phyloP scores from a whole-genome alignment of 2,888 invertebrate species.

The Baronia brevicornis region DNA sequence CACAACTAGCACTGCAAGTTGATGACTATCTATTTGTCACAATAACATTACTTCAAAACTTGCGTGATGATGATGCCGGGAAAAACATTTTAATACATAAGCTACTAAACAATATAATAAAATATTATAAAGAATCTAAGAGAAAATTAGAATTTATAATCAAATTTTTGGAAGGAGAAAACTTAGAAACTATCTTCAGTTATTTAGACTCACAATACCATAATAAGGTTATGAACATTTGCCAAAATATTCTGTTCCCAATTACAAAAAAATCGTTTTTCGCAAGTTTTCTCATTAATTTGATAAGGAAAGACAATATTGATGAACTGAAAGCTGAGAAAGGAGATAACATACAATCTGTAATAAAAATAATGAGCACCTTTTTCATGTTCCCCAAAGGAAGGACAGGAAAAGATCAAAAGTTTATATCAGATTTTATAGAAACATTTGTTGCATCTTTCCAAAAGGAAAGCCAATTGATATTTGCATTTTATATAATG shows the following conservation, averaged over 20 bases:
- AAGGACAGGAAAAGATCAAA: slow-evolving; percentile 33
- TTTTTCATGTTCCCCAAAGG: slow-evolving; percentile 53
- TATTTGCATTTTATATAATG: slow-evolving; percentile 63
- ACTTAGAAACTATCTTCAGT: slow-evolving; percentile 51
- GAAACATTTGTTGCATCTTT: slow-evolving; percentile 54
- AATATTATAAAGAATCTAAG: slow-evolving; percentile 54
- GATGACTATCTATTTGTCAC: slow-evolving; percentile 46
- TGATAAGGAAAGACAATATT: slow-evolving; percentile 54
- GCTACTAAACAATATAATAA: slow-evolving; percentile 40
- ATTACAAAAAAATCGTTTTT: slow-evolving; percentile 48
- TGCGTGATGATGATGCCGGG: slow-evolving; percentile 28
- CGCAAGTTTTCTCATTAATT: slow-evolving; percentile 48
- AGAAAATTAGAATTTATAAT: slow-evolving; percentile 57
- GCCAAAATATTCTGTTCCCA: slow-evolving; percentile 52
- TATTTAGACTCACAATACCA: slow-evolving; percentile 43
- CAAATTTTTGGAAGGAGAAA: slow-evolving; percentile 47
- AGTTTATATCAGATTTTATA: slow-evolving; percentile 52
- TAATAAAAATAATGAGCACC: slow-evolving; percentile 57
- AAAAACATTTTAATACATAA: slow-evolving; percentile 28
- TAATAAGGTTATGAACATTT: slow-evolving; percentile 37
- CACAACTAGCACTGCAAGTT: slow-evolving; percentile 39
- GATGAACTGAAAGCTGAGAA: slow-evolving; percentile 53
- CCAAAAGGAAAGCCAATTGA: slow-evolving; percentile 47
- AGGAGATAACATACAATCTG: slow-evolving; percentile 61
- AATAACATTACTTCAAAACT: slow-evolving; percentile 40